Percentiles rank a stretch among this genome's conserved stretches.
Conservation (phyloP, 92 coral and sea anemone species). For the Micromussa lordhowensis region DNA sequence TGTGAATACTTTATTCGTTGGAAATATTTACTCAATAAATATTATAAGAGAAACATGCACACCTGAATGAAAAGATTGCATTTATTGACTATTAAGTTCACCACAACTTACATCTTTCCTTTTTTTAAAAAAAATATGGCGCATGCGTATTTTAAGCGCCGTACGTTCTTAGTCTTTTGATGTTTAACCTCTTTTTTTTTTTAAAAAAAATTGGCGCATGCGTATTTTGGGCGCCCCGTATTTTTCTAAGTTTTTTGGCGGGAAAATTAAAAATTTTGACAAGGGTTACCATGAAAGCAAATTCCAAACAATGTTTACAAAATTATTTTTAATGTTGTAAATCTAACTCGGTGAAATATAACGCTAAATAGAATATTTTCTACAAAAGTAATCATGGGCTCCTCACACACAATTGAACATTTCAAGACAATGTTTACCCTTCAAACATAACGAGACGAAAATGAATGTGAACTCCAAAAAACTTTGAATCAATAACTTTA, state of each 20-base stretch:
- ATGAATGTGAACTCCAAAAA: no score
- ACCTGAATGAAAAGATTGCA: no score
- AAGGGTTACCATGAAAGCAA: not conserved
- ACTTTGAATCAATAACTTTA: no score
- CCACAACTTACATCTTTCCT: no score
- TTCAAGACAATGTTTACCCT: not conserved
- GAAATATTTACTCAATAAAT: no score
- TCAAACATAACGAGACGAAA: no score
- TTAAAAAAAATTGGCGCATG: constrained; percentile 35
- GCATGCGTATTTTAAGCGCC: constrained; percentile 35
- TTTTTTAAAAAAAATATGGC: constrained; percentile 5
- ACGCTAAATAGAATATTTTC: not conserved
- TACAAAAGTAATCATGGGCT: not conserved
- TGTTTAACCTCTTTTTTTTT: no score
- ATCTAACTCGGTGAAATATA: not conserved
- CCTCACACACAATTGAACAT: not conserved
- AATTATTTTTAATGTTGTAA: not conserved
- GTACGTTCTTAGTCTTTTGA: constrained; percentile 21
- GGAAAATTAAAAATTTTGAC: not conserved
- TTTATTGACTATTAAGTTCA: no score
- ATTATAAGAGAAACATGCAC: no score
- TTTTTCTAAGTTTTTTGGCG: constrained; percentile 3
- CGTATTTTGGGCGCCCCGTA: constrained; percentile 35
- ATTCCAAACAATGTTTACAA: not conserved
- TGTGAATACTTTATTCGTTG: not conserved